Conservation (phyloP, 2,888 invertebrate species). For the Metellina segmentata region DNA sequence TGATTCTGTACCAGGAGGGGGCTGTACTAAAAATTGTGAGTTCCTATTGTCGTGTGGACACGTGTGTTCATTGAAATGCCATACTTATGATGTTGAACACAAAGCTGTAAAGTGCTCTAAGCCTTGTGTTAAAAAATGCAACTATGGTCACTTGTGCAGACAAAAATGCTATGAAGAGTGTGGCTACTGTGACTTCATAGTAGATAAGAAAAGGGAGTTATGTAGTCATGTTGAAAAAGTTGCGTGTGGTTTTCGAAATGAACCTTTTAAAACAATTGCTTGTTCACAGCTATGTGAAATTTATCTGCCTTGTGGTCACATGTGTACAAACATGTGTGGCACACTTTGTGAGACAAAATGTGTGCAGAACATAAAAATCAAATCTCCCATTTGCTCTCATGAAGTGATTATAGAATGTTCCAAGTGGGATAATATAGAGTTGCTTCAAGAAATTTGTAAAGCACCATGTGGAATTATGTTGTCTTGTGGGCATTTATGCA, state of each 20-base stretch:
- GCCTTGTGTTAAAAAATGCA: slow-evolving; percentile 4
- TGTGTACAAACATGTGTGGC: slow-evolving; percentile 79
- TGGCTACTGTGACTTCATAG: background rate
- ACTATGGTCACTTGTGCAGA: slow-evolving; percentile 7
- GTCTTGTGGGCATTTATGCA: slow-evolving; percentile 80
- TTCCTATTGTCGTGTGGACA: slow-evolving; percentile 81
- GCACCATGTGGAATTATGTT: slow-evolving; percentile 78
- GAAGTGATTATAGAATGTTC: slow-evolving; percentile 34
- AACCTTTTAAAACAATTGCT: slow-evolving; percentile 18
- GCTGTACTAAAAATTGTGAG: slow-evolving; percentile 80
- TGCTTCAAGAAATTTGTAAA: slow-evolving; percentile 75
- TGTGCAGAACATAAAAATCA: slow-evolving; percentile 27
- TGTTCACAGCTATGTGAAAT: slow-evolving; percentile 78
- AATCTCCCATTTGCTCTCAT: slow-evolving; percentile 56
- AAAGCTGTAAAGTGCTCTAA: slow-evolving; percentile 16
- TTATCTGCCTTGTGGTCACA: slow-evolving; percentile 79
- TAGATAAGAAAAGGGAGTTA: background rate
- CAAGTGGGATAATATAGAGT: slow-evolving; percentile 2
- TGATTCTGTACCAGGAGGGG: slow-evolving; percentile 70
- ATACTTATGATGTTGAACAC: background rate
- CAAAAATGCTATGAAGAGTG: slow-evolving; percentile 26
- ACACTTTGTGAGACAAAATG: slow-evolving; percentile 78
- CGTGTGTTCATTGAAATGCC: slow-evolving; percentile 79
- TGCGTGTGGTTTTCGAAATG: slow-evolving; percentile 14
- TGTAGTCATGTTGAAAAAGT: slow-evolving; percentile 48